Evolutionary conservation across 1,140 invertebrate genomes (phyloP), one percentile per base, ranked within the genome.

Genomic region (Drosophila orosa): DNA sequence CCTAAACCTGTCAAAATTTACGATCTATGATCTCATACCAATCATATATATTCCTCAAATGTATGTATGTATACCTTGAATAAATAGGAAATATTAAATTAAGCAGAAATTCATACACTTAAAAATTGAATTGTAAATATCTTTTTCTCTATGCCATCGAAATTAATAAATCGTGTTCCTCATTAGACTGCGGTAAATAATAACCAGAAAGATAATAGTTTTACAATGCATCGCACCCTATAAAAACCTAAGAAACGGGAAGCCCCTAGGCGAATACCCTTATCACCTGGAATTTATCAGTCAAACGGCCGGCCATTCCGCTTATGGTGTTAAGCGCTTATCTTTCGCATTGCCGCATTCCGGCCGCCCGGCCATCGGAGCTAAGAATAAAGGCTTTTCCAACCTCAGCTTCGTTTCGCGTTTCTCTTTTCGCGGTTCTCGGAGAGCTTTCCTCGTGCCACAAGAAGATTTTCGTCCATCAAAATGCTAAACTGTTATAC

Each of bases 401-500:
- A 42, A 5, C 61, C 35, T 65, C 56, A 57, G 62, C 40, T 65
- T 52, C 45, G 35, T 22, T 52, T 67, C 29, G 13, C 29, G 1
- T 33, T 33, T 33, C 29, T 22, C 44, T n/a, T n/a, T 9, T 15
- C 8, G 22, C 48, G 29, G 10, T 19, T 19, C 27, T 33, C 29
- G 37, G 40, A 60, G 33, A 68, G 65, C 65, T 65, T 44, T 37
- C 13, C 25, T 40, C 15, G 7, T 63, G 33, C 61, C 44, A 61
- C 63, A 66, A 65, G 62, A 48, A 40, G 42, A 39, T 47, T 61
- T 47, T 58, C 37, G 17, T 31, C 40, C 31, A 42, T 25, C 56
- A 27, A 59, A 47, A 39, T 39, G 25, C n/a, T 50, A 31, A 61
- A 77, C 67, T 83, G 56, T 69, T 69, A 75, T 75, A 83, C 55